Evolutionary conservation across 1,140 invertebrate species (phyloP), one percentile per base, ranked within the genome.

Genomic region (Goniozus legneri): DNA sequence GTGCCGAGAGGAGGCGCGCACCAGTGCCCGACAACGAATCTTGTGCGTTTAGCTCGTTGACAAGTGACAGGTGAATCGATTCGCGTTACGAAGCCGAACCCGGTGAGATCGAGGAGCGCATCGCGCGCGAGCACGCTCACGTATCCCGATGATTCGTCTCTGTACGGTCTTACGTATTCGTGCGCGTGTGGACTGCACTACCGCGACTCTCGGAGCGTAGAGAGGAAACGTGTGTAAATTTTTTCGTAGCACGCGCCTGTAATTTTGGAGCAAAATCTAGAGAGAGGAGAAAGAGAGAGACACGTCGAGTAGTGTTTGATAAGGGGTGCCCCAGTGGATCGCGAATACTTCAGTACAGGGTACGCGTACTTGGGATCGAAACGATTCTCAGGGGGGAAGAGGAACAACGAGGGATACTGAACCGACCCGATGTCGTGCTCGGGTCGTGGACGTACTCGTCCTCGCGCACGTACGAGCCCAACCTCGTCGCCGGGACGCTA

Each of bases 31-130:
- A 31, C 49, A 49, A 48, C 51, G 51, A 33, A 50, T 57, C 41
- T 46, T 54, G 48, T 38, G 52, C 47, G 54, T 60, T 19, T 27
- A 18, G 33, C 54, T 60, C 50, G 54, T 55, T 62, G 62, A 68
- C 65, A 66, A 67, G 64, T 69, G 66, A 69, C 66, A 69, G 62
- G 66, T 67, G 66, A 69, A 66, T 67, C 65, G 62, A 65, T 64
- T 60, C 48, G 50, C 35, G n/a, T n/a, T n/a, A n/a, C n/a, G n/a
- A n/a, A n/a, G n/a, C n/a, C n/a, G n/a, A n/a, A n/a, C n/a, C n/a
- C n/a, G n/a, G n/a, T n/a, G n/a, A n/a, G n/a, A n/a, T n/a, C n/a
- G n/a, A n/a, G n/a, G n/a, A n/a, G n/a, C n/a, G n/a, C n/a, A n/a
- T n/a, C 30, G 48, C 45, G 52, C 50, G 48, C 41, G 20, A 20